These are phyloP conservation scores for Danaus melanippus DNA, from an alignment of 1,140 invertebrate species.

Conservation along the genomic window DNA sequence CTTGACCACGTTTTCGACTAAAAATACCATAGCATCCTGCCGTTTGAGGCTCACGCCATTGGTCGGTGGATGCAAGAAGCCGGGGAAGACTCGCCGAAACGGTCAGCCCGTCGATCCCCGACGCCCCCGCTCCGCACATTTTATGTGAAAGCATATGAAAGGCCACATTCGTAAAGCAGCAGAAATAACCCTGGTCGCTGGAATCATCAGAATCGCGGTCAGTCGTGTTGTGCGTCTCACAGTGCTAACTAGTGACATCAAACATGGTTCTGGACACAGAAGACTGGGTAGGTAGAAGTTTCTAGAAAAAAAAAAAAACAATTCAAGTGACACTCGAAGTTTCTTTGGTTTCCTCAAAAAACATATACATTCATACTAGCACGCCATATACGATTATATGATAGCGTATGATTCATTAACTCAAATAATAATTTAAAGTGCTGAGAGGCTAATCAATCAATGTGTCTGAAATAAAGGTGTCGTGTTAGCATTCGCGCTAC, in stretches of 20 bases:
- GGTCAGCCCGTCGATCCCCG: conserved; percentile 24
- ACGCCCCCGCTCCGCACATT: conserved; percentile 36
- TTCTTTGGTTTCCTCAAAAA: too few species aligned
- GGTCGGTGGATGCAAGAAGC: conserved; percentile 54
- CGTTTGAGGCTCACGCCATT: conserved; percentile 65
- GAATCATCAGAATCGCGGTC: conserved; percentile 47
- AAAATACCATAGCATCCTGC: conserved; percentile 69
- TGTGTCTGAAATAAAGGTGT: background rate
- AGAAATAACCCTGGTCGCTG: conserved; percentile 71
- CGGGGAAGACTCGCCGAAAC: conserved; percentile 40
- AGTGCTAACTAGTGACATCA: conserved; percentile 68
- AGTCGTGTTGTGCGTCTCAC: conserved; percentile 71
- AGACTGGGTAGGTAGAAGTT: conserved; percentile 61
- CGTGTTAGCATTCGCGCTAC: background rate
- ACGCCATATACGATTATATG: too few species aligned
- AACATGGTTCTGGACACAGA: conserved; percentile 69
- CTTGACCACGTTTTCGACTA: conserved; percentile 63
- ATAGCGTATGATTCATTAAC: too few species aligned
- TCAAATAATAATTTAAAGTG: too few species aligned
- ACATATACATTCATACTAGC: too few species aligned
- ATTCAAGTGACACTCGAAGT: too few species aligned
- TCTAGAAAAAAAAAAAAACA: background rate
- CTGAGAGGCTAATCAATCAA: too few species aligned
- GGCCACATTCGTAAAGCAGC: conserved; percentile 51
- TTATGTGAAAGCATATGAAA: conserved; percentile 61